Conservation (phyloP, 2,888 invertebrate genomes). For the Melanophora roralis region DNA sequence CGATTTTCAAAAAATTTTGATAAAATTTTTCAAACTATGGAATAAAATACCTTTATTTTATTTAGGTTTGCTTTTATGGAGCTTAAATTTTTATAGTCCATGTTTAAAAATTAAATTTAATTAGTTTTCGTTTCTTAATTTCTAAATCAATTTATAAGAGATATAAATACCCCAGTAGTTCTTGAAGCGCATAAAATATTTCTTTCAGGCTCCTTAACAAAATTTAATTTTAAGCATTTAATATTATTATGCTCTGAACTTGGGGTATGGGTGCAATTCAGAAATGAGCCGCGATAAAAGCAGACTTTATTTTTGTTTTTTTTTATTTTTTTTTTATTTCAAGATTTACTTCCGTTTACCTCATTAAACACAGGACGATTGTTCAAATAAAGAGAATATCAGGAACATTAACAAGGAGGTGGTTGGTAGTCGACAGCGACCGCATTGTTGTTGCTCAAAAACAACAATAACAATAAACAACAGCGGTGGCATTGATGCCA, state of each 20-base stretch:
- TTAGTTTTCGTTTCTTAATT: too few relatives aligned
- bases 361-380: constrained; percentile 70
- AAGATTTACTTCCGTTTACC: constrained; percentile 74
- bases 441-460: constrained; percentile 6
- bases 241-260: background rate
- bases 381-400: constrained; percentile 42
- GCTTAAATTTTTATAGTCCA: too few relatives aligned
- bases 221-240: constrained; percentile 30
- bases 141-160: too few relatives aligned
- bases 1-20: too few relatives aligned
- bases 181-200: too few relatives aligned
- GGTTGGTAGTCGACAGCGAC: constrained; percentile 6
- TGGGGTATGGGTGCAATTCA: background rate
- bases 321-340: constrained; percentile 33
- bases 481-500: constrained; percentile 35
- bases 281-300: background rate
- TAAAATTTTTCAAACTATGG: too few relatives aligned
- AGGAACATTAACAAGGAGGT: constrained; percentile 41
- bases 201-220: constrained; percentile 17
- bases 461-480: background rate
- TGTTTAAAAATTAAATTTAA: too few relatives aligned
- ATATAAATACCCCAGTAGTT: too few relatives aligned
- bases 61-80: too few relatives aligned
- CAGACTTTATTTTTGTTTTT: background rate
- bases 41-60: too few relatives aligned